A percentile compares a stretch with the other conserved stretches of the same genome.
phyloP scores from a whole-genome alignment of 2,113 vertebrate genomes.

The Smithornis capensis region DNA sequence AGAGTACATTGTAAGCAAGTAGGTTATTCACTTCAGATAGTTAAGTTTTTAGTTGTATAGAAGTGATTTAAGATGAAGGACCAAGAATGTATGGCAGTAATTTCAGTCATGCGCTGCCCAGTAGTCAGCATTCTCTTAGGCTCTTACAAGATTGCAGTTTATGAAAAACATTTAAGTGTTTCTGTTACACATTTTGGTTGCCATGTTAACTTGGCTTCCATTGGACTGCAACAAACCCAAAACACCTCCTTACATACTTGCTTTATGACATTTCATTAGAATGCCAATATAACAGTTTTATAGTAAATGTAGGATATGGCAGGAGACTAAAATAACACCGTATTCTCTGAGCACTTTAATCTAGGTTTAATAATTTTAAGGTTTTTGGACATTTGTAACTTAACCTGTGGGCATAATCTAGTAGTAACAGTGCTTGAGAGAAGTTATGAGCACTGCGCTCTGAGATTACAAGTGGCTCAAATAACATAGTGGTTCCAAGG shows the following conservation, averaged over 20 bases:
- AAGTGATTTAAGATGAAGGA: not conserved
- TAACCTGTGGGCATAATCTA: conserved; percentile 78
- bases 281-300: conserved; percentile 81
- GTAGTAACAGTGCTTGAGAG: conserved; percentile 76
- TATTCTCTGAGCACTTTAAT: conserved; percentile 78
- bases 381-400: conserved; percentile 78
- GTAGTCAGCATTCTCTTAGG: conserved; percentile 30
- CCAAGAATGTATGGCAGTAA: not conserved
- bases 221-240: conserved; percentile 77
- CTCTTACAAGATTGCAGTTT: conserved; percentile 67
- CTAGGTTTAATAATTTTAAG: conserved; percentile 81
- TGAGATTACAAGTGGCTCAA: conserved; percentile 78
- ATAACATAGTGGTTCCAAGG: conserved; percentile 80
- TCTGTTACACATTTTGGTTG: conserved; percentile 80
- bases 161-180: conserved; percentile 74
- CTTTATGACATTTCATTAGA: conserved; percentile 84
- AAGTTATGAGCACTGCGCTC: conserved; percentile 68
- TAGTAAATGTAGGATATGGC: conserved; percentile 81
- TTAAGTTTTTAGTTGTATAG: not conserved
- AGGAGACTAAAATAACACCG: conserved; percentile 83
- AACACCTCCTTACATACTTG: conserved; percentile 83
- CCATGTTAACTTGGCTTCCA: conserved; percentile 80
- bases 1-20: not conserved
- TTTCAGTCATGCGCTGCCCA: conserved; percentile 1
- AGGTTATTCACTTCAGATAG: not conserved